Evolutionary conservation across 92 coral and sea anemone genomes (phyloP).

Genomic region (Pocillopora meandrina): DNA sequence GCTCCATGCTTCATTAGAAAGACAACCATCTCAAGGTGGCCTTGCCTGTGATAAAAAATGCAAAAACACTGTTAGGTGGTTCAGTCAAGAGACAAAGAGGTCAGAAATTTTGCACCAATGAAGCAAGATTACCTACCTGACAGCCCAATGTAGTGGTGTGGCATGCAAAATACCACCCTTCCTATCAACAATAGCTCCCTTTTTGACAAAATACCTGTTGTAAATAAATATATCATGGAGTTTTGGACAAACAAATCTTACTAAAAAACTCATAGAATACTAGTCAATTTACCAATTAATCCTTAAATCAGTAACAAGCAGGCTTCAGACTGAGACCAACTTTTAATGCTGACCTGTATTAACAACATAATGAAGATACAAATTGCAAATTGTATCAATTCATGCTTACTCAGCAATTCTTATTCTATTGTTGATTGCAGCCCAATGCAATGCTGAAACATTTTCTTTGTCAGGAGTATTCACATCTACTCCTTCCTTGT

Average conservation of each 20-base stretch:
- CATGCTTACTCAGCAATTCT: slow-evolving; percentile 87
- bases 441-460: slow-evolving; percentile 95
- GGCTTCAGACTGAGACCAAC: too few relatives aligned
- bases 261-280: not conserved
- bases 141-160: slow-evolving; percentile 87
- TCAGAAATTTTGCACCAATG: not conserved
- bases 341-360: too few relatives aligned
- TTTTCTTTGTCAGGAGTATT: slow-evolving; percentile 81
- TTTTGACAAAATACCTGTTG: slow-evolving; percentile 63
- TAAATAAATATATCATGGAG: not conserved
- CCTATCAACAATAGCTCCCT: slow-evolving; percentile 73
- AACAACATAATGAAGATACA: not conserved
- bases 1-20: slow-evolving; percentile 84
- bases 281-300: not conserved
- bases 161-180: slow-evolving; percentile 83
- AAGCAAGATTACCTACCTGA: slow-evolving; percentile 53
- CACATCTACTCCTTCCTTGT: slow-evolving; percentile 80
- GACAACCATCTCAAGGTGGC: slow-evolving; percentile 74
- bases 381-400: not conserved
- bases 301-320: not conserved
- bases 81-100: not conserved
- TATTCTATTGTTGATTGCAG: slow-evolving; percentile 91
- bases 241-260: not conserved
- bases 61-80: not conserved
- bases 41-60: slow-evolving; percentile 61